Base-by-base conservation (phyloP, 2,113 vertebrate genomes). In the Emydocephalus ijimae region DNA sequence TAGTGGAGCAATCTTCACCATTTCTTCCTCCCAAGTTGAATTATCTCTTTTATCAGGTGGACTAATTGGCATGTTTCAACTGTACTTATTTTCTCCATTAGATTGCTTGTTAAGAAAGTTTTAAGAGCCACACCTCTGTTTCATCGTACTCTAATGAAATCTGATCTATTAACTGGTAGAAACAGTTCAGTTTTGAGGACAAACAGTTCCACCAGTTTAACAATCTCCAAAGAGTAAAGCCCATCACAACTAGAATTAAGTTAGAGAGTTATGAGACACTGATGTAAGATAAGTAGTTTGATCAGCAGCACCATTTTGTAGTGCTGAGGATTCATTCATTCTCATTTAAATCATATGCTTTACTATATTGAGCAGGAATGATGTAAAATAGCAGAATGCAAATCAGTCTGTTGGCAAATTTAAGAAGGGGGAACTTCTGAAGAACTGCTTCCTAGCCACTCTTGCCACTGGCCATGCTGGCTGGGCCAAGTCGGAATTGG, bases 1-100 rank as follows among this genome's bases (percentile, higher is more conserved):
- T 69, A 69, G 0, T 34, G 14, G 29, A 69, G 29, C 29, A 69
- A 5, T 34, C 5, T 34, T 34, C 29, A 18, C 26, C 64, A 69
- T 69, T 69, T 69, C 29, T 34, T n/a, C 64, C 64, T 34, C 64
- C 64, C 2, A 34, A 69, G 64, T 34, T 93, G 89, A 94, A 85
- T 39, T 43, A 43, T 43, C 74, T 81, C 34, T 43, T 81, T 93
- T 45, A 94, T 10, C 0, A 57, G 54, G 87, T 8, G 93, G 39
- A 93, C 91, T 92, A 94, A 88, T 89, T 96, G 91, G 64, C 69
- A 95, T 57, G 69, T 89, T 93, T 29, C 64, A 89, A n/a, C n/a
- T 95, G 93, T 7, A 21, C 8, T 93, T 29, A 85, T 90, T 93
- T 95, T 61, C 26, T 96, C 96, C 96, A 94, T 88, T 95, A 95